These are phyloP conservation scores for Leptodactylus fuscus DNA, from an alignment of 2,113 vertebrate genomes.

Conservation along the genomic window DNA sequence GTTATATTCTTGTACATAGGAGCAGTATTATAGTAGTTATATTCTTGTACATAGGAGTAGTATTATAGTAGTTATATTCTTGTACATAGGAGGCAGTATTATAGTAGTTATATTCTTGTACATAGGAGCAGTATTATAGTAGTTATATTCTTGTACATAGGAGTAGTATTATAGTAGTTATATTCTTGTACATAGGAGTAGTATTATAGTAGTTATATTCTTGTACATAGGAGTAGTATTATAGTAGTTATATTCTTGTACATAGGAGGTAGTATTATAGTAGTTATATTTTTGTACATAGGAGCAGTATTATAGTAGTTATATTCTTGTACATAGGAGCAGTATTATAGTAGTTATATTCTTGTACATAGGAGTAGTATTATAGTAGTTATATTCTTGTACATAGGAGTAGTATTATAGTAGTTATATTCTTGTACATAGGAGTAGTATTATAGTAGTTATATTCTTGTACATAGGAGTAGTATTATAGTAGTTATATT, in stretches of 20 bases:
- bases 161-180: too few species aligned
- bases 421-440: background rate
- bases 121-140: background rate
- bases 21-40: too few species aligned
- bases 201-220: too few species aligned
- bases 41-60: background rate
- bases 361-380: background rate
- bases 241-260: background rate
- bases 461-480: background rate
- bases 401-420: background rate
- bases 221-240: too few species aligned
- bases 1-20: too few species aligned
- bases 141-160: background rate
- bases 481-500: constrained; percentile 2
- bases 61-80: constrained; percentile 2
- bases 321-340: too few species aligned
- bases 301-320: too few species aligned
- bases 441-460: background rate
- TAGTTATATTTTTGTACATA: too few species aligned
- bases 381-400: background rate
- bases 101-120: background rate
- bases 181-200: too few species aligned
- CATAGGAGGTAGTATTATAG: too few species aligned
- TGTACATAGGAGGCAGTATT: background rate
- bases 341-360: background rate